Conservation (phyloP, 2,113 vertebrate genomes). For the Macrotus californicus region DNA sequence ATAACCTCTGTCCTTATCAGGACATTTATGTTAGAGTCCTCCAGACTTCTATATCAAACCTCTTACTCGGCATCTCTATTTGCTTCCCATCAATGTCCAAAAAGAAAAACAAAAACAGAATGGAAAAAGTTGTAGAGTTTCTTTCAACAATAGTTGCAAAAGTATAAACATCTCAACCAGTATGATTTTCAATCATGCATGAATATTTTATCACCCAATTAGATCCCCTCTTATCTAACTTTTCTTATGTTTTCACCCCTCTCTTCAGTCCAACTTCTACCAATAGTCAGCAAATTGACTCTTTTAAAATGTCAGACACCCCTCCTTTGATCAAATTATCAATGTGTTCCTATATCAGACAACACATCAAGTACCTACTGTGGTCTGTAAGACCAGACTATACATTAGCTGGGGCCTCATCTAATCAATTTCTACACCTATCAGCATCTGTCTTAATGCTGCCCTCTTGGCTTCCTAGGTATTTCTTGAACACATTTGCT, state of each 20-base stretch:
- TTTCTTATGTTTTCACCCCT: background rate
- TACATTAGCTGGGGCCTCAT: background rate
- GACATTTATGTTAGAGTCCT: background rate
- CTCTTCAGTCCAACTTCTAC: background rate
- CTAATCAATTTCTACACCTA: background rate
- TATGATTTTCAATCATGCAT: background rate
- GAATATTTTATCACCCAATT: background rate
- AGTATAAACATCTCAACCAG: background rate
- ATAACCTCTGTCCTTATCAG: background rate
- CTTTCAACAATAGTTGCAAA: background rate
- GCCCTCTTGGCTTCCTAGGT: background rate
- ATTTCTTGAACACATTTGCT: background rate
- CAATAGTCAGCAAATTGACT: background rate
- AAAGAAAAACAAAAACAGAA: background rate
- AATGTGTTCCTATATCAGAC: background rate
- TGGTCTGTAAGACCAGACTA: background rate
- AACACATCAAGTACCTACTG: background rate
- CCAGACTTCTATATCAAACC: background rate
- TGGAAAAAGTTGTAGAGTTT: background rate
- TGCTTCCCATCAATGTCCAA: background rate
- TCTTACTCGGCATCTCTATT: background rate
- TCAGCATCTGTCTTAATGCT: background rate
- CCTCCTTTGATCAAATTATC: background rate
- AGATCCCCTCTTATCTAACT: background rate
- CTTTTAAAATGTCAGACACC: background rate